phyloP scores from a whole-genome alignment of 2,797 vertebrate species.

The Tachyglossus aculeatus region DNA sequence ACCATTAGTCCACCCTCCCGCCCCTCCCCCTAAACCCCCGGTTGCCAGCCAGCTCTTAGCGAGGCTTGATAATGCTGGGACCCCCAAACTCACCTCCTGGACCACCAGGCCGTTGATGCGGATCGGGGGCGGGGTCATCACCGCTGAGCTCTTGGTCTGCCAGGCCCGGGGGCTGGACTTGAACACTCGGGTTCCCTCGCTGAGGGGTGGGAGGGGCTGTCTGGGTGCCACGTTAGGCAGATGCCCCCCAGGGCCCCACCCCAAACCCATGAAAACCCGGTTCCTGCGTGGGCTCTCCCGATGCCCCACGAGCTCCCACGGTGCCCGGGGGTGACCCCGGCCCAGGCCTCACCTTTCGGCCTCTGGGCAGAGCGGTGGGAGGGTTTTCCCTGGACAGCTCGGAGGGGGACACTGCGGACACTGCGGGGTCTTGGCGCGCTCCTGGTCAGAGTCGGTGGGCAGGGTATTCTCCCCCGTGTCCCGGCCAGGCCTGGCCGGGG shows the following conservation, averaged over 20 bases:
- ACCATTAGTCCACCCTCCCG: too few relatives aligned
- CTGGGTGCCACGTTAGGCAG: neutral
- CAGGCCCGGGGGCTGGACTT: constrained; percentile 80
- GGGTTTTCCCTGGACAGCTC: constrained; percentile 70
- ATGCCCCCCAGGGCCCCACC: neutral
- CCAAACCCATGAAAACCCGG: neutral
- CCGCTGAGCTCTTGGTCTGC: constrained; percentile 72
- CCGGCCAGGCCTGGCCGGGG: constrained; percentile 78
- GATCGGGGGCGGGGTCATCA: constrained; percentile 86
- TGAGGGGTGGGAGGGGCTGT: constrained; percentile 30
- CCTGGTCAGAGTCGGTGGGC: constrained; percentile 84
- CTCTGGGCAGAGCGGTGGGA: constrained; percentile 81
- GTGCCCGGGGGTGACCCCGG: neutral
- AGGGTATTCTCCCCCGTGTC: constrained; percentile 68
- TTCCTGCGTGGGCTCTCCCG: neutral
- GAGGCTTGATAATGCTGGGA: neutral
- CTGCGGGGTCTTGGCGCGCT: constrained; percentile 75
- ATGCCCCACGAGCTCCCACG: too few relatives aligned
- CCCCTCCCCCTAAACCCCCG: accelerated
- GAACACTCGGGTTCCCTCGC: constrained; percentile 75
- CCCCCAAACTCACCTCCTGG: constrained; percentile 78
- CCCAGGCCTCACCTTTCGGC: constrained; percentile 67
- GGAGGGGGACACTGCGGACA: constrained; percentile 63
- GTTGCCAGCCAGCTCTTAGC: accelerated
- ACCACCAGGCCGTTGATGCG: constrained; percentile 77